Evolutionary conservation across 1,140 invertebrate species (phyloP), one percentile per base, ranked within the genome.

Genomic region (Bombus waltoni): DNA sequence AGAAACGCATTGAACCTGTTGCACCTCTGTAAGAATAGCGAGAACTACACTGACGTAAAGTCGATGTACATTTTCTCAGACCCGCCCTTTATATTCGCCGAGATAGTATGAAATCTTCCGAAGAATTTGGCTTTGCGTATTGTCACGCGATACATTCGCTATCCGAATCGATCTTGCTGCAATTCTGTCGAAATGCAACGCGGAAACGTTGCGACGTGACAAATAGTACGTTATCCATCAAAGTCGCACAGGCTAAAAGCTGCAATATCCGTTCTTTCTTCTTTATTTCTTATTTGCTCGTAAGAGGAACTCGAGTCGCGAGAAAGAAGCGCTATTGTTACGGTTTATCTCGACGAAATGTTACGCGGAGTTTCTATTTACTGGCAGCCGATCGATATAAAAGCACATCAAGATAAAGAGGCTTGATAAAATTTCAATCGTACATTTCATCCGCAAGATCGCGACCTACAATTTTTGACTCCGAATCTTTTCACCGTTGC

Each of bases 1-100:
- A 70, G 42, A 25, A 47, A 80, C 3, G 25, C 73, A 18, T 66
- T 8, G 57, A 73, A 85, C 83, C 83, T 85, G 83, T 85, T 85
- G 83, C 83, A 85, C 57, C 42, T 32, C 53, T 40, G 53, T 57
- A 81, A 71, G 57, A 71, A n/a, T 59, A 47, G 22, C 9, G 77
- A 80, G 83, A 80, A 59, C 65, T 47, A 8, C 25, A 8, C 25
- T 32, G 72, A 44, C n/a, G 8, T 22, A 38, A 32, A 78, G 28
- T 32, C 44, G 65, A 78, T 77, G 75, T 44, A 28, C 35, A 25
- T 42, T 47, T 59, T 40, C 18, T 44, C 18, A 62, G 15, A 32
- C 40, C 35, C 10, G 2, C 5, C 53, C 18, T 73, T 73, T 62
- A 3, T 59, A 59, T 72, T 35, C 42, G 3, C 4, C 0, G 57